Percentiles rank a stretch among this genome's conserved stretches.
phyloP scores from a whole-genome alignment of 2,888 invertebrate genomes.

The Achlya flavicornis region DNA sequence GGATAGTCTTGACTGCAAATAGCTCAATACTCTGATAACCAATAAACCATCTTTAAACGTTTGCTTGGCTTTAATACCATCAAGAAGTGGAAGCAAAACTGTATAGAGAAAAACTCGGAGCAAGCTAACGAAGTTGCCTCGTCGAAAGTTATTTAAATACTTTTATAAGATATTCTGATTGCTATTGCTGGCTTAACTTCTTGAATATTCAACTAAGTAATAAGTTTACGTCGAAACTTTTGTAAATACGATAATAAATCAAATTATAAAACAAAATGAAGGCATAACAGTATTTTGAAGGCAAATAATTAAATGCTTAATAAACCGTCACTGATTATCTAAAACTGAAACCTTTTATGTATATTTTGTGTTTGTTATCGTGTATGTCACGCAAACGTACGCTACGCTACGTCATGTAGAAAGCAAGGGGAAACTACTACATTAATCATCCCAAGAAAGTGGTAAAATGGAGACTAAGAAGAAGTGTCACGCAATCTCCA shows the following conservation, averaged over 20 bases:
- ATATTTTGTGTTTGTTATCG: too few relatives aligned
- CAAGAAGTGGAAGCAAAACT: not conserved
- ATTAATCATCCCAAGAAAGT: too few relatives aligned
- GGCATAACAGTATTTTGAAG: slow-evolving; percentile 5
- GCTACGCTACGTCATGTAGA: too few relatives aligned
- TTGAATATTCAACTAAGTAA: slow-evolving; percentile 41
- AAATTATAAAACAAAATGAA: slow-evolving; percentile 21
- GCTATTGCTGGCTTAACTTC: slow-evolving; percentile 33
- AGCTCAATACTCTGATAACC: too few relatives aligned
- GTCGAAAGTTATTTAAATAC: slow-evolving; percentile 25
- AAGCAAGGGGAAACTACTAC: too few relatives aligned
- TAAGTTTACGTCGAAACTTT: slow-evolving; percentile 38
- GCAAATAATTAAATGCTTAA: not conserved
- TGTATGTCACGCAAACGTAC: too few relatives aligned
- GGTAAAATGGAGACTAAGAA: too few relatives aligned
- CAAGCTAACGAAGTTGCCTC: slow-evolving; percentile 1
- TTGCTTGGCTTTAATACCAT: not conserved
- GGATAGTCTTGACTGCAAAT: too few relatives aligned
- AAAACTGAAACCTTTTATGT: too few relatives aligned
- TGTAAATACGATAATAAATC: slow-evolving; percentile 13
- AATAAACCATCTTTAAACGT: not conserved
- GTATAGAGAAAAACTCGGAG: slow-evolving; percentile 1
- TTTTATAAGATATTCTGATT: slow-evolving; percentile 34
- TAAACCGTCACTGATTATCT: not conserved
- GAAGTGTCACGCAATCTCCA: too few relatives aligned